Percentiles rank a stretch among this genome's conserved stretches.
phyloP scores from a whole-genome alignment of 2,888 invertebrate genomes.

The Chaetogeoica ovagalla region DNA sequence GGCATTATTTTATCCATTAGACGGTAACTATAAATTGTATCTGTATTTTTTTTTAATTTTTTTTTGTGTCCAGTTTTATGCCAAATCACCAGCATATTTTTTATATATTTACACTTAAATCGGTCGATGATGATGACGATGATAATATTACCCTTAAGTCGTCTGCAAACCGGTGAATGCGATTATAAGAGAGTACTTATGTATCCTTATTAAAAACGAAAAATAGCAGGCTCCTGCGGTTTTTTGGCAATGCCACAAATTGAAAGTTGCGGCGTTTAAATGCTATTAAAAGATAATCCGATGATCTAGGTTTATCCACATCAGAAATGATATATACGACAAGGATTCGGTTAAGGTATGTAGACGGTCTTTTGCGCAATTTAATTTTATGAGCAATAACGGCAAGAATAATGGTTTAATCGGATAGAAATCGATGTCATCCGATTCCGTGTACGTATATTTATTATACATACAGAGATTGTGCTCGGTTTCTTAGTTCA shows the following conservation, averaged over 20 bases:
- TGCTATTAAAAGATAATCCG: conserved; percentile 39
- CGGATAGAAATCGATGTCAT: conserved; percentile 2
- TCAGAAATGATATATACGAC: neutral
- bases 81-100: neutral
- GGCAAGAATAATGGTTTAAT: conserved; percentile 26
- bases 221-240: neutral
- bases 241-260: conserved; percentile 37
- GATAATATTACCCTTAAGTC: conserved; percentile 7
- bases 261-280: conserved; percentile 18
- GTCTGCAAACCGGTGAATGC: neutral
- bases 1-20: no score
- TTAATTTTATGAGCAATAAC: conserved; percentile 25
- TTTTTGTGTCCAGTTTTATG: neutral
- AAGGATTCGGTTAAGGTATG: neutral
- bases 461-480: no score
- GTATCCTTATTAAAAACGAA: conserved; percentile 4
- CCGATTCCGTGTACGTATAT: no score
- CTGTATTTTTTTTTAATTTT: neutral
- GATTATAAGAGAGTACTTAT: neutral
- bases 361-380: conserved; percentile 8
- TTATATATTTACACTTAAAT: neutral
- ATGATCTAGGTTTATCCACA: neutral
- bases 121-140: neutral
- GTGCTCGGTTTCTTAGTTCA: no score
- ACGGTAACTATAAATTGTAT: neutral